These are phyloP conservation scores for Oasisia sp. DNA, from an alignment of 2,888 invertebrate species.

Conservation along the genomic window DNA sequence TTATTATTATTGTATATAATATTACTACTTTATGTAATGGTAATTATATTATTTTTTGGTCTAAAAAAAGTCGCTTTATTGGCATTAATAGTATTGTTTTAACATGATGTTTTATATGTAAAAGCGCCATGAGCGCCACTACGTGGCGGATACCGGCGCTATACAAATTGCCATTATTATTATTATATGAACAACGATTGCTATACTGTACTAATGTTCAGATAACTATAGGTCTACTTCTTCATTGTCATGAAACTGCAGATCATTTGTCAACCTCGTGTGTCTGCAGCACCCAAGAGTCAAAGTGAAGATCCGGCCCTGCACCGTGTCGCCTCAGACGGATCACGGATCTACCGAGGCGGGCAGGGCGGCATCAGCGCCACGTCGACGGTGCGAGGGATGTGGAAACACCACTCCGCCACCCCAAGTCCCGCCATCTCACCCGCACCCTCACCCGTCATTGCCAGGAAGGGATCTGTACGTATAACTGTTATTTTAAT, in stretches of 20 bases:
- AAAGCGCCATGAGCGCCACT: too few relatives aligned
- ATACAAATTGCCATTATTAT: too few relatives aligned
- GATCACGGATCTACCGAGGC: not conserved
- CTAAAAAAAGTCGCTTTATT: too few relatives aligned
- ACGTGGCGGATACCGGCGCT: too few relatives aligned
- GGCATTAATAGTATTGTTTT: too few relatives aligned
- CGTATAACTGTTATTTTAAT: not conserved
- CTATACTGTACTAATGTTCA: too few relatives aligned
- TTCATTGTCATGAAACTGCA: not conserved
- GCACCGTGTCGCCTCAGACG: not conserved
- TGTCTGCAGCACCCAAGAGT: not conserved
- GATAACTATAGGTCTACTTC: not conserved
- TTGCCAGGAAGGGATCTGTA: not conserved
- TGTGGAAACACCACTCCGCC: not conserved
- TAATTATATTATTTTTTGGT: too few relatives aligned
- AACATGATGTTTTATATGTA: too few relatives aligned
- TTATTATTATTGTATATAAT: too few relatives aligned
- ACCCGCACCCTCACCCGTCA: not conserved
- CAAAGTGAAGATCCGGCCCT: not conserved
- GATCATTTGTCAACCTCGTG: not conserved
- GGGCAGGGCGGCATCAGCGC: not conserved
- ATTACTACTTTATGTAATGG: too few relatives aligned
- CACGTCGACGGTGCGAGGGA: not conserved
- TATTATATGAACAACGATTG: too few relatives aligned
- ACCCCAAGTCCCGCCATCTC: not conserved